Evolutionary conservation across 2,888 invertebrate species (phyloP), one percentile per base, ranked within the genome.

Genomic region (Agriopis aurantiaria): DNA sequence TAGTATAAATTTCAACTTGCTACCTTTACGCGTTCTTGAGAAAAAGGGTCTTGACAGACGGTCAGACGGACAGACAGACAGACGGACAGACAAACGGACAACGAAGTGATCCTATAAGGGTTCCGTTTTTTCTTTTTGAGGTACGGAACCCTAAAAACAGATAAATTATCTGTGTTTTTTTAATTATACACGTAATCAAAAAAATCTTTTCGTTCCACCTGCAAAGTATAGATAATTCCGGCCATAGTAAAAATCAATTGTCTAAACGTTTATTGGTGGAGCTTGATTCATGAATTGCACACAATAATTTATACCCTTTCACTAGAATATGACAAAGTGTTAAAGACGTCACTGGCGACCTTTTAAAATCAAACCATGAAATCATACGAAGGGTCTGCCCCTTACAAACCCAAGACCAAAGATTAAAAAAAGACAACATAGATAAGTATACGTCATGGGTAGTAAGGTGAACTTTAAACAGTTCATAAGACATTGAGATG

Each of bases 301-400:
- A 55, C 8, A 49, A 33, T 55, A 43, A 57, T 52, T 11, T 8
- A 40, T 58, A 46, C 33, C 51, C 40, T 33, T 52, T 51, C 43
- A 45, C 11, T 52, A 43, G 40, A 65, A 61, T 41, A 58, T 66
- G 62, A 58, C 66, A 63, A 66, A 59, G 62, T 58, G 62, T 17
- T 11, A 70, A 59, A 59, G 43, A 66, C 70, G 70, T 70, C 66
- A 66, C 45, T 17, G 7, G 1, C 41, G 48, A 62, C 17, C 40
- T 69, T 61, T 56, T n/a, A 43, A 55, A 11, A 11, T 10, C 12
- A 40, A 59, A 10, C 46, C 23, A 23, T 14, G 1, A 52, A 23
- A 56, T 59, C 10, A 41, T 45, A n/a, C 3, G 3, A 49, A 60
- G 60, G 69, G 33, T 17, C n/a, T 61, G 17, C 56, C 60, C 68